Conservation (phyloP, 2,797 vertebrate genomes). For the Linurgus olivaceus region DNA sequence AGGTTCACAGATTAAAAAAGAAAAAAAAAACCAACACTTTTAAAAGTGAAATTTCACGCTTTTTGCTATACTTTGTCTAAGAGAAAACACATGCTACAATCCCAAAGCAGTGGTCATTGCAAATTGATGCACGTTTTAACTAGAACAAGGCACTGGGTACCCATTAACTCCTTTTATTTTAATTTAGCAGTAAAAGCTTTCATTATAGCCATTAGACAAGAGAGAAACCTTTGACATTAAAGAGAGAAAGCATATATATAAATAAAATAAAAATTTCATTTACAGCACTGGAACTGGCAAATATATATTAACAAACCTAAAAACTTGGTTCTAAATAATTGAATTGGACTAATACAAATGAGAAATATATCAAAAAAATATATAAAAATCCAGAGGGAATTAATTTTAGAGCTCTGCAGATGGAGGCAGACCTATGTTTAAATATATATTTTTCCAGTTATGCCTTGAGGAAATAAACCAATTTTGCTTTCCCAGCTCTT, state of each 20-base stretch:
- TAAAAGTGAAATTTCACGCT: not conserved
- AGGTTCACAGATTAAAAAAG: not conserved
- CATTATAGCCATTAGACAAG: conserved; percentile 32
- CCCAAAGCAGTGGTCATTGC: conserved; percentile 20
- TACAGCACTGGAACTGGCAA: not conserved
- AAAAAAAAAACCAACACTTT: not conserved
- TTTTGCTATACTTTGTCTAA: not conserved
- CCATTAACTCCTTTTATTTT: conserved; percentile 36
- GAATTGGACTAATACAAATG: conserved; percentile 1
- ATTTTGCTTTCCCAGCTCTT: not conserved
- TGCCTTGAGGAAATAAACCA: not conserved
- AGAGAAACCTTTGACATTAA: conserved; percentile 12
- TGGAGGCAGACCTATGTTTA: not conserved
- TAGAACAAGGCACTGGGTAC: conserved; percentile 24
- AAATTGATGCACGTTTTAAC: conserved; percentile 30
- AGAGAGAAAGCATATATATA: not conserved
- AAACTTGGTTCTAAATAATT: conserved; percentile 15
- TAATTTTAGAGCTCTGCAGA: not conserved
- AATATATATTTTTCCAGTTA: not conserved
- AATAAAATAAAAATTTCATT: conserved; percentile 51
- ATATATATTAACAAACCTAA: conserved; percentile 39
- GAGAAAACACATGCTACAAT: not conserved
- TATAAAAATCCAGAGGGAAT: not conserved
- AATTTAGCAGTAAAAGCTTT: conserved; percentile 54
- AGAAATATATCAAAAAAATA: not conserved